Base-by-base conservation (phyloP, 2,888 invertebrate genomes). In the Platycheirus rosarum region DNA sequence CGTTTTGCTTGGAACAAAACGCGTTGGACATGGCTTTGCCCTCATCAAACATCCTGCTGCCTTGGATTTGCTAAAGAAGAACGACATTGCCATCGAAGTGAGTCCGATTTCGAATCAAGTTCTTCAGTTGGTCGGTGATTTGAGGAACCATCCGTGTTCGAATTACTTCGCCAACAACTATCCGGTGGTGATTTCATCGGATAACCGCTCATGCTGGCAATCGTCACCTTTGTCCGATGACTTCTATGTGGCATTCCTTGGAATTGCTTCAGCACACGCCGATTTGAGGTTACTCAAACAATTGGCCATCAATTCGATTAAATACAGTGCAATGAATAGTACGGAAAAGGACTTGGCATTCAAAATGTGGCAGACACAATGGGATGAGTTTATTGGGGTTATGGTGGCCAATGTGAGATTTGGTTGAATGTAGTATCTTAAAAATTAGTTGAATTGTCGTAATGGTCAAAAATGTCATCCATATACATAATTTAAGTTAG, bases 71-170 rank as follows among this genome's bases (percentile, higher is more conserved):
- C 92, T 93, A 0, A 91, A 92, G 68, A 89, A 92, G 29, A 91
- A 91, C 11, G 90, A 93, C 35, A 95, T 96, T 35, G 94, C 94
- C 0, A 90, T 96, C 18, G 96, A 96, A 90, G 91, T 96, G 0
- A 95, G 94, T 88, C 95, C 96, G 0, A 93, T 97, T 79, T 96
- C 96, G 0, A 96, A 96, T 89, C 93, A 94, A 87, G 94, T 94
- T 8, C 89, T 96, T 20, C 92, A 92, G 77, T 90, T 96, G 32
- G 93, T 95, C 5, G 89, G 91, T 2, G 96, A 96, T 88, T 89
- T 94, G 18, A 91, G 96, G 7, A 96, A 96, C 88, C 96, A 96
- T 91, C 96, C 96, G 0, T 92, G 93, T 0, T 92, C 92, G 20
- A 87, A 90, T 9, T 92, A 95, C 53, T 91, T 96, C 62, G 93